These are phyloP conservation scores for Eupleurogrammus muticus DNA, from an alignment of 2,797 vertebrate species.

Conservation along the genomic window DNA sequence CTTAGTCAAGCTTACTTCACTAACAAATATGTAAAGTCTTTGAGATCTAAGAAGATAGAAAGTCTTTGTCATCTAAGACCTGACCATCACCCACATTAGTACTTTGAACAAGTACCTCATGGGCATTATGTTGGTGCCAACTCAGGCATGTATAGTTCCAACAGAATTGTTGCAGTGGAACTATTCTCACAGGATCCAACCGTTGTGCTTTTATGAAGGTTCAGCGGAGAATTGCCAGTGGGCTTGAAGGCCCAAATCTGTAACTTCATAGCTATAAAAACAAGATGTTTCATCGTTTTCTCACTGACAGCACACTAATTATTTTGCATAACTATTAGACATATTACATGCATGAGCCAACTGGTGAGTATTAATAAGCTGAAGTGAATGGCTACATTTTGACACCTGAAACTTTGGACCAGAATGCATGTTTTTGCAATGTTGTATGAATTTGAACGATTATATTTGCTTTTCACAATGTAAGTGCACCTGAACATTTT, in stretches of 20 bases:
- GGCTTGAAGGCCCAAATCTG: conserved; percentile 10
- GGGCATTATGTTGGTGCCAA: background rate
- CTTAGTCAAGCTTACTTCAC: background rate
- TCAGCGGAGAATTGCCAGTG: background rate
- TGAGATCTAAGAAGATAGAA: conserved; percentile 10
- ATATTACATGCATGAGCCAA: background rate
- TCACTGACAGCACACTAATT: background rate
- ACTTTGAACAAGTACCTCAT: conserved; percentile 10
- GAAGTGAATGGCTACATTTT: background rate
- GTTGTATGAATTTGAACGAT: too few relatives aligned
- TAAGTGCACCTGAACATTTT: too few relatives aligned
- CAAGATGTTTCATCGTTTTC: background rate
- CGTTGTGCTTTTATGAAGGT: conserved; percentile 6
- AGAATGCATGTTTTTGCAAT: too few relatives aligned
- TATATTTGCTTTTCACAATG: too few relatives aligned
- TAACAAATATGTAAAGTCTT: background rate
- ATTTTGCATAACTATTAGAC: background rate
- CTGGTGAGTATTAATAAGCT: conserved; percentile 1
- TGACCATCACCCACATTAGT: conserved; percentile 10
- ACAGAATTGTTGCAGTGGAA: conserved; percentile 7
- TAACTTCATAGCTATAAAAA: conserved; percentile 3
- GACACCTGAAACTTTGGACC: too few relatives aligned
- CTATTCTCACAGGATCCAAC: conserved; percentile 13
- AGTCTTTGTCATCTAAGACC: conserved; percentile 8
- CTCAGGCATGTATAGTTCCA: conserved; percentile 3